Percentiles rank a stretch among this genome's conserved stretches.
These are phyloP conservation scores for Catocala sponsa DNA, from an alignment of 2,888 invertebrate species.

Conservation along the genomic window DNA sequence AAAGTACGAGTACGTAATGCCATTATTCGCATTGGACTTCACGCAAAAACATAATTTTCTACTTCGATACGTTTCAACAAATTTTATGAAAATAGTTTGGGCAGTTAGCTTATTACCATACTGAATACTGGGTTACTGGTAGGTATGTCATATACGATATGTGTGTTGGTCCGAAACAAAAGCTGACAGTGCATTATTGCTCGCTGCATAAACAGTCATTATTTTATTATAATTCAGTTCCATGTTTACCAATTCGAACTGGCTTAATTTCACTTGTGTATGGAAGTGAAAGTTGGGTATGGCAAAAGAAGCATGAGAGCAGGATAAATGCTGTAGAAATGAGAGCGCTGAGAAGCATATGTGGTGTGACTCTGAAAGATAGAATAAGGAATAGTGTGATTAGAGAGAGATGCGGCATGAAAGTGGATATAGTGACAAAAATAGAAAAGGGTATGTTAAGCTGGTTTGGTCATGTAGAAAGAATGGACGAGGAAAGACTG, in stretches of 20 bases:
- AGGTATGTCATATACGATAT: constrained; percentile 38
- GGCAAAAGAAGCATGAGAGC: too few species aligned
- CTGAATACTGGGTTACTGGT: constrained; percentile 24
- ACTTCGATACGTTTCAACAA: constrained; percentile 29
- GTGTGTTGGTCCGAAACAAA: constrained; percentile 16
- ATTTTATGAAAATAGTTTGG: constrained; percentile 32
- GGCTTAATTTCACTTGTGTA: constrained; percentile 4
- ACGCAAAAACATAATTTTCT: constrained; percentile 41
- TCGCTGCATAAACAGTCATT: constrained; percentile 15
- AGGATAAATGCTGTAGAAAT: too few species aligned
- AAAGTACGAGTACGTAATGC: not conserved
- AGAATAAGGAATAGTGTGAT: too few species aligned
- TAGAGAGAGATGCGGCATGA: too few species aligned
- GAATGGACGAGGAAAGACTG: too few species aligned
- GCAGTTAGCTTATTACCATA: constrained; percentile 32
- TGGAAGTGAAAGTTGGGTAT: too few species aligned
- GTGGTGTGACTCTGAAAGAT: too few species aligned
- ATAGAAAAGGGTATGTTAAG: too few species aligned
- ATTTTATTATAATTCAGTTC: constrained; percentile 19
- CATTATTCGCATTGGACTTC: constrained; percentile 2
- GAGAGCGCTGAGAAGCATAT: too few species aligned
- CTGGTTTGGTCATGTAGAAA: too few species aligned
- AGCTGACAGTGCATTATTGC: constrained; percentile 10
- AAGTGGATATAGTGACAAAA: too few species aligned
- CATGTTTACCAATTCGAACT: constrained; percentile 2